Evolutionary conservation across 2,888 invertebrate species (phyloP), one percentile per base, ranked within the genome.

Genomic region (Ochlodes sylvanus): DNA sequence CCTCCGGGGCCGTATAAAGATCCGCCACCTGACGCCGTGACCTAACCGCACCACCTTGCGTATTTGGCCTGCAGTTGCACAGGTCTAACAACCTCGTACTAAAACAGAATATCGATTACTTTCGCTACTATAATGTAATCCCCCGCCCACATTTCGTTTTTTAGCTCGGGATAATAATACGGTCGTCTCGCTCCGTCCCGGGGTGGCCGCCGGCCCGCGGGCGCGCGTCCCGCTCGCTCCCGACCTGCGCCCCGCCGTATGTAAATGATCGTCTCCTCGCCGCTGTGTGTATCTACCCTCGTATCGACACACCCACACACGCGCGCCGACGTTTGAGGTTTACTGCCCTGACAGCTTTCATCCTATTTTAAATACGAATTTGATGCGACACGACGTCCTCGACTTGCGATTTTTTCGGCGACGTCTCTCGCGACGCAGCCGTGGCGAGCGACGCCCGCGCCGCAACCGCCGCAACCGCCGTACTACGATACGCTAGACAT

Each of bases 121-220:
- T 94, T 94, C 94, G 93, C 94, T 93, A 92, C 93, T 92, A 92
- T 94, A 94, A 93, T 93, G 91, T 94, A 94, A 94, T 93, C 94
- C 94, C 89, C 94, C 94, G 94, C 94, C 94, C 93, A 94, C 93
- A 90, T 91, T 92, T 89, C 89, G 87, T 89, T 92, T 92, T 92
- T 91, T 88, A 88, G 87, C 84, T 81, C 83, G 83, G 85, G 89
- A 90, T 88, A 86, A 87, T 86, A 87, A 84, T 91, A 91, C 87
- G 87, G 89, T 91, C 82, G 87, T 91, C 92, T 88, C 89, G 85
- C 83, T 93, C 88, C 72, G 84, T 75, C 83, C 79, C 77, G 81
- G 78, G 76, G 72, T 76, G 82, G 81, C 78, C 78, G 82, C 76
- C 81, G 81, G 83, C 84, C 87, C 84, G 70, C 77, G 76, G 76